A percentile compares a stretch with the other conserved stretches of the same genome.
These are phyloP conservation scores for Drosophila yooni DNA, from an alignment of 2,888 invertebrate species.

Conservation along the genomic window DNA sequence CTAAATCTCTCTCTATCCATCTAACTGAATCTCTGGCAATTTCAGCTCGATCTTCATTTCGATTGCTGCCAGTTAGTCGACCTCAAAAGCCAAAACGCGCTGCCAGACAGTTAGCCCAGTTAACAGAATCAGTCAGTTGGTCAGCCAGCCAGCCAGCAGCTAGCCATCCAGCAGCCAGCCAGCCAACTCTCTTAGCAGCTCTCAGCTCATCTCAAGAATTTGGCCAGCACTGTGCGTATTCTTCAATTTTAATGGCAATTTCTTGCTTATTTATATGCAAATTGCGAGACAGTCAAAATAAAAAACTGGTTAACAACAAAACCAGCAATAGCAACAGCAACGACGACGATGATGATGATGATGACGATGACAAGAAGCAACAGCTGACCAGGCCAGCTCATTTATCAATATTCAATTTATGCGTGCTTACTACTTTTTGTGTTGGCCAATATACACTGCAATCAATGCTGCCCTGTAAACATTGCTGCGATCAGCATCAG, in stretches of 20 bases:
- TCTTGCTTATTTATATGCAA: conserved; percentile 77
- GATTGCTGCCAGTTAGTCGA: conserved; percentile 68
- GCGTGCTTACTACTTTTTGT: conserved; percentile 13
- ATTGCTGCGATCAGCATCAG: neutral
- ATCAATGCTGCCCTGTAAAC: neutral
- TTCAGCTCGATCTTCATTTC: conserved; percentile 61
- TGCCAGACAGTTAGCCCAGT: conserved; percentile 70
- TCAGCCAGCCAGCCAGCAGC: conserved; percentile 12
- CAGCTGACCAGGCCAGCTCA: conserved; percentile 67
- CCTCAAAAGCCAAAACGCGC: conserved; percentile 55
- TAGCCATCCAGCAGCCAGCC: conserved; percentile 9
- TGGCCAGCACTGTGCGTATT: conserved; percentile 30
- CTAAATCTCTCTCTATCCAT: neutral
- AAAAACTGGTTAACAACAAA: conserved; percentile 45
- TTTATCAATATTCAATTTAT: conserved; percentile 69
- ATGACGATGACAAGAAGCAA: conserved; percentile 15
- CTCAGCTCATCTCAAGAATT: conserved; percentile 29
- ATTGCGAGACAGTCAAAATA: conserved; percentile 52
- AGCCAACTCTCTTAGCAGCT: conserved; percentile 15
- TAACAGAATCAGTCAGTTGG: conserved; percentile 39
- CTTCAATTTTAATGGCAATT: conserved; percentile 62
- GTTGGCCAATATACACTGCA: conserved; percentile 33
- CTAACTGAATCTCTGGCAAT: conserved; percentile 13
- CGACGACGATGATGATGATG: neutral
- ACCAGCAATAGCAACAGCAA: conserved; percentile 18